These are phyloP conservation scores for Urocolius indicus DNA, from an alignment of 2,113 vertebrate species.

Conservation along the genomic window DNA sequence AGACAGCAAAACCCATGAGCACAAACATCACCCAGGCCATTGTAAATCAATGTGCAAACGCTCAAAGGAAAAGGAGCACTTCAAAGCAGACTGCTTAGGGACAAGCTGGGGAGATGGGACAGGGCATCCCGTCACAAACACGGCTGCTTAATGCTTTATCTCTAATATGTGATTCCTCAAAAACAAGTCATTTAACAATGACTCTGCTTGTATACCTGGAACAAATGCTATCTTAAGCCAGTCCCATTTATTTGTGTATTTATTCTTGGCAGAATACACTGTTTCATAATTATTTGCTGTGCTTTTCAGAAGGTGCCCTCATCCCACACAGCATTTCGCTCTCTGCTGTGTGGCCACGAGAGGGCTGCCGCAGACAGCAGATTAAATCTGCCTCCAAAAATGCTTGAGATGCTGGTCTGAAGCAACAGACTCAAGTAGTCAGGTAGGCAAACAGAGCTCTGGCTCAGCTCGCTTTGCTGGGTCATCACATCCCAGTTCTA, in stretches of 20 bases:
- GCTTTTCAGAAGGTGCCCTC: neutral
- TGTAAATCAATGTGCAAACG: neutral
- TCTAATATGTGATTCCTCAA: constrained; percentile 4
- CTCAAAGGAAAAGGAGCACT: neutral
- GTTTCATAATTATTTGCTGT: neutral
- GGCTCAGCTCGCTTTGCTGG: neutral
- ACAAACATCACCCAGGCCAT: neutral
- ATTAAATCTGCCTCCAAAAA: neutral
- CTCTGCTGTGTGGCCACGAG: constrained; percentile 28
- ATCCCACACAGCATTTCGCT: rapidly evolving
- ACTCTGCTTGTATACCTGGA: neutral
- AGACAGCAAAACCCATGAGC: neutral
- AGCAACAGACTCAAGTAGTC: neutral
- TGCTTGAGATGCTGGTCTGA: neutral
- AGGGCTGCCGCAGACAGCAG: constrained; percentile 22
- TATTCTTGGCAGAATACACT: neutral
- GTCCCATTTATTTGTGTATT: neutral
- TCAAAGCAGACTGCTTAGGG: constrained; percentile 22
- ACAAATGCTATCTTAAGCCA: neutral
- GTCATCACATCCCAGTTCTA: neutral
- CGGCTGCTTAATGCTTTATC: neutral
- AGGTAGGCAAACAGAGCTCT: rapidly evolving
- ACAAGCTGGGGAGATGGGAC: constrained; percentile 14
- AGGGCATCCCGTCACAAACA: neutral
- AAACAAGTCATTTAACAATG: neutral